Evolutionary conservation across 2,888 invertebrate species (phyloP), one percentile per base, ranked within the genome.

Genomic region (Autographa gamma): DNA sequence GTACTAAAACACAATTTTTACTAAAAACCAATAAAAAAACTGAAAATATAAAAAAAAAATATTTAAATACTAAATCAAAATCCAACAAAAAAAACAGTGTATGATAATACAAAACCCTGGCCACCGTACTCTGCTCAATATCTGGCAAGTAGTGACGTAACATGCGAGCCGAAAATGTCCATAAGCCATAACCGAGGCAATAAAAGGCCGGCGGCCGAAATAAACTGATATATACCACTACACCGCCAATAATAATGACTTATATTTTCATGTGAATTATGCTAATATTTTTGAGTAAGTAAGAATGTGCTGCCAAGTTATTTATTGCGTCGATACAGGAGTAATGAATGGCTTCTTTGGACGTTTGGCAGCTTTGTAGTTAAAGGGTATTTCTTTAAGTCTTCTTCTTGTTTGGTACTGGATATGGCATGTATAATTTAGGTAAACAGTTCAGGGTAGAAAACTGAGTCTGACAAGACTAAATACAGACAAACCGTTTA

Each of bases 121-220:
- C 52, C 60, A 69, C 68, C 38, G 25, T 34, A 76, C 56, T 25
- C 34, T 56, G 66, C 81, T 74, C 79, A 81, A 81, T 85, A 81
- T 84, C 78, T 71, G 60, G 74, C 85, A 76, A 83, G 76, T 77
- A 74, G 77, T 79, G 79, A 81, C 79, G 77, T 70, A 80, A 78
- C 72, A 70, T 63, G 68, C 79, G 67, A 82, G 73, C 86, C 81
- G 69, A 80, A 85, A 87, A 85, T 84, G 89, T 83, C 86, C 87
- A 81, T 84, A 83, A 81, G 82, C 86, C 80, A 86, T 89, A 88
- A 89, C 87, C 83, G 82, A 77, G 79, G 79, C 82, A 86, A 88
- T 89, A 89, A 90, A 89, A 83, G 74, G 73, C 61, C 74, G 79
- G 71, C 81, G 85, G 73, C 77, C 80, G 71, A 80, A 76, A 76